Evolutionary conservation across 2,888 invertebrate genomes (phyloP).

Genomic region (Chironomus riparius): DNA sequence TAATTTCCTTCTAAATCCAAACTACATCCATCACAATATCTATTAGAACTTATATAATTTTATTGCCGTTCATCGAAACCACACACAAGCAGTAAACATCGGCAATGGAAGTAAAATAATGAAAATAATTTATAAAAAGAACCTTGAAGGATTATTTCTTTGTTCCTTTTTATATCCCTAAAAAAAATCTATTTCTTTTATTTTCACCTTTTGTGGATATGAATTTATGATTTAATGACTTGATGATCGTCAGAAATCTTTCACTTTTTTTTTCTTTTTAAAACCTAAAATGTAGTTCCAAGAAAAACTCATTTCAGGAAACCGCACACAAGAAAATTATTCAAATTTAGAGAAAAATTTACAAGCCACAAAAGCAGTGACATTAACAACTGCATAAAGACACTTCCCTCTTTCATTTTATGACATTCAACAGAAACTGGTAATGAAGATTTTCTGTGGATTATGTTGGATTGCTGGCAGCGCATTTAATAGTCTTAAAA

Average conservation of each 20-base stretch:
- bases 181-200: too few relatives aligned
- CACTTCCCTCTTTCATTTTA: background rate
- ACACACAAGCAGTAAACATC: background rate
- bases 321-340: background rate
- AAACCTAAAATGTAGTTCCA: background rate
- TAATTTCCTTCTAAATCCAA: too few relatives aligned
- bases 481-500: too few relatives aligned
- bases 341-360: background rate
- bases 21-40: too few relatives aligned
- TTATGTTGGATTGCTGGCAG: too few relatives aligned
- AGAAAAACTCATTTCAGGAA: background rate
- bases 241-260: background rate
- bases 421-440: background rate
- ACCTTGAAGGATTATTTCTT: background rate
- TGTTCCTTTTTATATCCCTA: too few relatives aligned
- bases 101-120: too few relatives aligned
- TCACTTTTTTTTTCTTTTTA: background rate
- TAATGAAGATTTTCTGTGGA: too few relatives aligned
- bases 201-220: background rate
- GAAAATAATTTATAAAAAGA: background rate
- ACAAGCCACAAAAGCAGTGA: background rate
- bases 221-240: background rate
- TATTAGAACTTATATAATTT: background rate
- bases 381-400: background rate
- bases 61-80: background rate